phyloP scores from a whole-genome alignment of 2,888 invertebrate species.

The Amiota mariae region DNA sequence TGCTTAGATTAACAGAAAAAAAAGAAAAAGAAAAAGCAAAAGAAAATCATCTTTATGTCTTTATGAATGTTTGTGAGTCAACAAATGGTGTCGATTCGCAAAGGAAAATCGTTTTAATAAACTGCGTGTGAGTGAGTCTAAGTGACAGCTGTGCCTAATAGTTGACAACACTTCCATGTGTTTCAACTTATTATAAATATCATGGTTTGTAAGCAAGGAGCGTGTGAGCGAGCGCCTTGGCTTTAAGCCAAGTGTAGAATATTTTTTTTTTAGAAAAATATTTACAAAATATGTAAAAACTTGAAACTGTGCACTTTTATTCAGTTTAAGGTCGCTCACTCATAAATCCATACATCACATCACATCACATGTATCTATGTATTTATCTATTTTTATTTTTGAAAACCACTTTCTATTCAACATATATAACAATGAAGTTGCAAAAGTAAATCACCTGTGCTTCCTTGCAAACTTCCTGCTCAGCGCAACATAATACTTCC shows the following conservation, averaged over 20 bases:
- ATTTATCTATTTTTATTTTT: slow-evolving; percentile 47
- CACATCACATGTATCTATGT: slow-evolving; percentile 42
- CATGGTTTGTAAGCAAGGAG: too few relatives aligned
- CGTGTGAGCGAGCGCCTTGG: too few relatives aligned
- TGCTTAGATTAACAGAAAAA: background rate
- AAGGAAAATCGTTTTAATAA: slow-evolving; percentile 60
- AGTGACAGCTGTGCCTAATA: slow-evolving; percentile 63
- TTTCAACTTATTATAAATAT: too few relatives aligned
- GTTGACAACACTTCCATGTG: slow-evolving; percentile 50
- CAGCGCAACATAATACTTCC: slow-evolving; percentile 63
- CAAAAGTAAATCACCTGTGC: slow-evolving; percentile 67
- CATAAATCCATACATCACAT: slow-evolving; percentile 25
- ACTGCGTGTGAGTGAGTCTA: slow-evolving; percentile 34
- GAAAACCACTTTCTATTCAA: slow-evolving; percentile 34
- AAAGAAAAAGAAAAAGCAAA: background rate
- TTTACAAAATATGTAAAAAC: background rate
- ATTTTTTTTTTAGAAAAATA: too few relatives aligned
- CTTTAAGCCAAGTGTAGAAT: too few relatives aligned
- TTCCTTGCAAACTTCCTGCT: slow-evolving; percentile 67
- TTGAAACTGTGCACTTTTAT: background rate
- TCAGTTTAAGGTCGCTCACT: background rate
- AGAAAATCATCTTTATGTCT: background rate
- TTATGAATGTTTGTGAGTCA: slow-evolving; percentile 24
- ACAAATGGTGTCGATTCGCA: slow-evolving; percentile 53
- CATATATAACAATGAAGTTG: slow-evolving; percentile 41